These are phyloP conservation scores for Reinhardtius hippoglossoides DNA, from an alignment of 2,113 vertebrate species.

Conservation along the genomic window DNA sequence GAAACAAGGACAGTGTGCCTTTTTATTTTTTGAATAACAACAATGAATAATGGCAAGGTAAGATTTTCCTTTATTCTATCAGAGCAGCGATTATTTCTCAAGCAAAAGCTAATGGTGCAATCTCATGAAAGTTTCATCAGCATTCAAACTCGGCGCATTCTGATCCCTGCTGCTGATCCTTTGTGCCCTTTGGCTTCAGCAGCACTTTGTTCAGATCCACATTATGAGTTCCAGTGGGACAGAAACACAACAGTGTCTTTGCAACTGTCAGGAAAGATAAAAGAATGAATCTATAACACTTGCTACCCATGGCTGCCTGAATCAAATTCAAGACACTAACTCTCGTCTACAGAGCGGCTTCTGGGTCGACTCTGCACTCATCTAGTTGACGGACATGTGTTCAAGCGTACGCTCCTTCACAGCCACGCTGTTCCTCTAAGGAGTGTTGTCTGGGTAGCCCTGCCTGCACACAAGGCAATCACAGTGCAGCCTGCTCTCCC, in stretches of 20 bases:
- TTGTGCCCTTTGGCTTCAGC: not conserved
- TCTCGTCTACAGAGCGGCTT: not conserved
- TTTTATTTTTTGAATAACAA: not conserved
- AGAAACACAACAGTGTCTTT: not conserved
- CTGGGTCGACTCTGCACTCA: not conserved
- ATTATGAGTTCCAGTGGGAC: not conserved
- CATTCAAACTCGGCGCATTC: not conserved
- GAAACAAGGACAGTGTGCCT: not conserved
- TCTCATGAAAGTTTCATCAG: not conserved
- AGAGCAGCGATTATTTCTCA: not conserved
- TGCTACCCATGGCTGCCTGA: not conserved
- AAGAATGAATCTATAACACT: not conserved
- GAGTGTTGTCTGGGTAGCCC: not conserved
- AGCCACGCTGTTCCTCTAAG: not conserved
- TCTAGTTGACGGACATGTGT: not conserved
- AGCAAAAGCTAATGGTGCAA: not conserved
- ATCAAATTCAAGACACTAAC: not conserved
- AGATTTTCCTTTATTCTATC: not conserved
- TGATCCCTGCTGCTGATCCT: not conserved
- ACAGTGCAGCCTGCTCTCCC: not conserved
- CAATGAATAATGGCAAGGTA: not conserved
- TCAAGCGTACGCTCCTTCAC: not conserved
- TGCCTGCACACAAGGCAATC: not conserved
- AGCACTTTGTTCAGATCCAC: not conserved
- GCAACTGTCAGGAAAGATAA: conserved; percentile 4